These are phyloP conservation scores for Aphis gossypii DNA, from an alignment of 1,140 invertebrate species.

Conservation along the genomic window DNA sequence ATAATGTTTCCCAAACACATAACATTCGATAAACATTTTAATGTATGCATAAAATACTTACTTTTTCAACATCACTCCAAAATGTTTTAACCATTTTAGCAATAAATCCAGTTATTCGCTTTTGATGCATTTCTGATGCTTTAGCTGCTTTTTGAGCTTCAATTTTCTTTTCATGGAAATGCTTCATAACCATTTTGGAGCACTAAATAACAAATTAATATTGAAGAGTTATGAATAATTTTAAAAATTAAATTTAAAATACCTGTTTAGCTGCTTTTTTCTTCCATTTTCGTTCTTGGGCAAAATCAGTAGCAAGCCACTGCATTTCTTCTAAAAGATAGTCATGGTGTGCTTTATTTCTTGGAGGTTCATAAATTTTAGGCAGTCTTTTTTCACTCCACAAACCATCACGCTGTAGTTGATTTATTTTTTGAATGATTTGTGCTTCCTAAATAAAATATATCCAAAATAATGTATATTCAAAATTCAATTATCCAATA, in stretches of 20 bases:
- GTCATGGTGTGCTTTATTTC: slow-evolving; percentile 97
- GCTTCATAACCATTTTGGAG: slow-evolving; percentile 90
- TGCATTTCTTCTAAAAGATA: slow-evolving; percentile 98
- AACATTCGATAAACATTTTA: no score
- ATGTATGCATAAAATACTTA: slow-evolving; percentile 62
- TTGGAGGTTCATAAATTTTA: slow-evolving; percentile 87
- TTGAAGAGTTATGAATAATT: neutral
- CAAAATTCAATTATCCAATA: no score
- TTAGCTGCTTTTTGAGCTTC: slow-evolving; percentile 90
- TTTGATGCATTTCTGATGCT: slow-evolving; percentile 85
- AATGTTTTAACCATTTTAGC: slow-evolving; percentile 94
- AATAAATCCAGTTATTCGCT: slow-evolving; percentile 86
- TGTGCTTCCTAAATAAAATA: slow-evolving; percentile 76
- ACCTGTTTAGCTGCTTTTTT: slow-evolving; percentile 93
- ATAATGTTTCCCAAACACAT: no score
- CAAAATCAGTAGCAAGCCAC: slow-evolving; percentile 97
- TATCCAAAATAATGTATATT: no score
- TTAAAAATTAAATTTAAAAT: neutral
- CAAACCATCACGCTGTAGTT: slow-evolving; percentile 87
- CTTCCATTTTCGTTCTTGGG: slow-evolving; percentile 97
- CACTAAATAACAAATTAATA: slow-evolving; percentile 65
- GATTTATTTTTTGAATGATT: slow-evolving; percentile 88
- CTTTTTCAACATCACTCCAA: slow-evolving; percentile 96
- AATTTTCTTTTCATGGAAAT: slow-evolving; percentile 92
- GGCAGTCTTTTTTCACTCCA: slow-evolving; percentile 93